Percentiles rank a stretch among this genome's conserved stretches.
Conservation (phyloP, 2,797 vertebrate genomes). For the Phoxinus dragarum region DNA sequence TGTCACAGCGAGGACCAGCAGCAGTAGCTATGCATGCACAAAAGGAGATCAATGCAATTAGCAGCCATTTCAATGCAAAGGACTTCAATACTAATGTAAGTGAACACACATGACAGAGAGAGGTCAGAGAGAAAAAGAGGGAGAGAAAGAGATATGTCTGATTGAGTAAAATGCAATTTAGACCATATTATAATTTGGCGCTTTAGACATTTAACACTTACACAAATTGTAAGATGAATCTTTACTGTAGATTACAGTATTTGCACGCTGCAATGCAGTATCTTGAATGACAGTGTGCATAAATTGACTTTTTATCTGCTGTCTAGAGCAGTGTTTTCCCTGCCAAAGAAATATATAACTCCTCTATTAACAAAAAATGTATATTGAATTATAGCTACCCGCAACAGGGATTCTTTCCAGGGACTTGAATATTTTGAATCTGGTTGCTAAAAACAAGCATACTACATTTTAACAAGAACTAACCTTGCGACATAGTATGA, state of each 20-base stretch:
- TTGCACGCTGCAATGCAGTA: neutral
- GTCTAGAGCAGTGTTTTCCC: neutral
- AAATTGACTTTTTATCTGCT: neutral
- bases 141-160: conserved; percentile 3
- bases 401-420: neutral
- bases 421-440: neutral
- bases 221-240: neutral
- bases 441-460: neutral
- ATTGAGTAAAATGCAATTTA: conserved; percentile 25
- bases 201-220: conserved; percentile 5
- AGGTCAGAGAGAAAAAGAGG: conserved; percentile 39
- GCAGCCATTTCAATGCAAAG: conserved; percentile 50
- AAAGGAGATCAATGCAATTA: conserved; percentile 62
- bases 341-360: neutral
- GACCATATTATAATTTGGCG: neutral
- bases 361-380: neutral
- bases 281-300: conserved; percentile 4
- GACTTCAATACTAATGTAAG: conserved; percentile 59
- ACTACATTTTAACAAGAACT: neutral
- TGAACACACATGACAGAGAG: conserved; percentile 48
- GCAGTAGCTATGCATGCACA: conserved; percentile 56
- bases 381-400: neutral
- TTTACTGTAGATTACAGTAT: neutral
- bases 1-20: conserved; percentile 49
- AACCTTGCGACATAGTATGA: too few relatives aligned